phyloP scores from a whole-genome alignment of 1,140 invertebrate genomes.

The Marisa cornuarietis region DNA sequence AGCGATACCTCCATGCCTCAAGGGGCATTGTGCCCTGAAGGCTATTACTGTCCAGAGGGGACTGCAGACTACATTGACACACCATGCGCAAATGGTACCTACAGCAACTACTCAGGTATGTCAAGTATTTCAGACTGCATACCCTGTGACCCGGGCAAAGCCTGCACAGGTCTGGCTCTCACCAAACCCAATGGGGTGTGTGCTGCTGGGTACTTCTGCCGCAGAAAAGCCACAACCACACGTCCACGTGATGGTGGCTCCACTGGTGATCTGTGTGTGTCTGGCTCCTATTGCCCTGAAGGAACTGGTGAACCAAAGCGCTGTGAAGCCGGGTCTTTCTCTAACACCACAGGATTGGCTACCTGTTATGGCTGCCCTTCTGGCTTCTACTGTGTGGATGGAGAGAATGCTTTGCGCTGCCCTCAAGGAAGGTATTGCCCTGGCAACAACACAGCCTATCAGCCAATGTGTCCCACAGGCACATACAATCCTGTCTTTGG shows the following conservation, averaged over 20 bases:
- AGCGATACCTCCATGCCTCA: constrained; percentile 49
- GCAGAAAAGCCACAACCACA: constrained; percentile 46
- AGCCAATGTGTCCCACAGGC: constrained; percentile 56
- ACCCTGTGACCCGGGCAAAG: constrained; percentile 53
- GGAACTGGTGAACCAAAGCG: constrained; percentile 50
- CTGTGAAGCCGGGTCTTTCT: constrained; percentile 55
- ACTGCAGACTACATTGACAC: constrained; percentile 47
- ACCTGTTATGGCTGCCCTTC: constrained; percentile 57
- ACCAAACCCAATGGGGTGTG: constrained; percentile 56
- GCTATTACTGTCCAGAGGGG: constrained; percentile 58
- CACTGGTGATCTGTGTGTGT: constrained; percentile 54
- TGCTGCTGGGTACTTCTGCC: constrained; percentile 58
- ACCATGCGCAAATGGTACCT: constrained; percentile 61
- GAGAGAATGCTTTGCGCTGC: constrained; percentile 48
- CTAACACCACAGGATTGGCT: constrained; percentile 51
- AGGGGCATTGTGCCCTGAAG: constrained; percentile 53
- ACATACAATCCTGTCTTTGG: constrained; percentile 59
- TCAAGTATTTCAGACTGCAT: constrained; percentile 45
- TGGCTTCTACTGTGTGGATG: constrained; percentile 59
- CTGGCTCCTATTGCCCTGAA: constrained; percentile 55
- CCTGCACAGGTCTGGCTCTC: constrained; percentile 52
- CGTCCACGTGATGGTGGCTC: constrained; percentile 56
- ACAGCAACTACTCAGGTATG: constrained; percentile 48
- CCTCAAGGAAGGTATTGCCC: constrained; percentile 60
- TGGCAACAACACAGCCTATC: constrained; percentile 52